Evolutionary conservation across 2,113 vertebrate genomes (phyloP).

Genomic region (Ariopsis seemanni): DNA sequence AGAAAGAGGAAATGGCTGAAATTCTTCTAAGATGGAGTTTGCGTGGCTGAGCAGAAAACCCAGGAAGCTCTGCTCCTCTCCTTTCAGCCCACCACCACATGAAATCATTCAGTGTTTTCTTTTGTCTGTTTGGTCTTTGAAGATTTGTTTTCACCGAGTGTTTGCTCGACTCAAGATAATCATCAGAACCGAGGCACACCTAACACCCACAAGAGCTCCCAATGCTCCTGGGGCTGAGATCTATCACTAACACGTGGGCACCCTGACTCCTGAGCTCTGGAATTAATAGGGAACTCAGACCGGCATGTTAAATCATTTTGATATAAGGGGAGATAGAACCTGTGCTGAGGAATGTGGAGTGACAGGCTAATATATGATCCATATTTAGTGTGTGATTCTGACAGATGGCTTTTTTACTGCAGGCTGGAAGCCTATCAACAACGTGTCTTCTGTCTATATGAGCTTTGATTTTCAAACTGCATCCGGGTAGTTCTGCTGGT

Average conservation of each 20-base stretch:
- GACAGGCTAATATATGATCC: neutral
- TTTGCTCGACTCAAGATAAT: constrained; percentile 26
- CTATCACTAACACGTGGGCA: constrained; percentile 29
- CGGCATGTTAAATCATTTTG: constrained; percentile 40
- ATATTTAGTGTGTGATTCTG: neutral
- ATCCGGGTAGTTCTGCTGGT: neutral
- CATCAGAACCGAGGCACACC: constrained; percentile 21
- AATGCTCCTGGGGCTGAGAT: neutral
- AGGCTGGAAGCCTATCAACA: constrained; percentile 17
- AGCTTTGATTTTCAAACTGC: neutral
- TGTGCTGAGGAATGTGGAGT: constrained; percentile 19
- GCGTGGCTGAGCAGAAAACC: constrained; percentile 64
- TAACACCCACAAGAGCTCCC: constrained; percentile 7
- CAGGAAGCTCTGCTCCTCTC: constrained; percentile 59
- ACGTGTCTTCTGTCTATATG: constrained; percentile 4
- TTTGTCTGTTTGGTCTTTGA: constrained; percentile 22
- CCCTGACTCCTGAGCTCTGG: constrained; percentile 24
- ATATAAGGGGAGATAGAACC: constrained; percentile 29
- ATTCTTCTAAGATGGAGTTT: constrained; percentile 69
- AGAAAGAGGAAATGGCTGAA: constrained; percentile 70
- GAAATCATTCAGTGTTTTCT: constrained; percentile 45
- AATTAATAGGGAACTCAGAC: constrained; percentile 45
- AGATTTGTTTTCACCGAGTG: constrained; percentile 30
- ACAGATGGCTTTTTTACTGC: neutral
- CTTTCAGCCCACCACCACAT: constrained; percentile 37